These are phyloP conservation scores for Telmatochromis sp. DNA, from an alignment of 2,113 vertebrate species.

Conservation along the genomic window DNA sequence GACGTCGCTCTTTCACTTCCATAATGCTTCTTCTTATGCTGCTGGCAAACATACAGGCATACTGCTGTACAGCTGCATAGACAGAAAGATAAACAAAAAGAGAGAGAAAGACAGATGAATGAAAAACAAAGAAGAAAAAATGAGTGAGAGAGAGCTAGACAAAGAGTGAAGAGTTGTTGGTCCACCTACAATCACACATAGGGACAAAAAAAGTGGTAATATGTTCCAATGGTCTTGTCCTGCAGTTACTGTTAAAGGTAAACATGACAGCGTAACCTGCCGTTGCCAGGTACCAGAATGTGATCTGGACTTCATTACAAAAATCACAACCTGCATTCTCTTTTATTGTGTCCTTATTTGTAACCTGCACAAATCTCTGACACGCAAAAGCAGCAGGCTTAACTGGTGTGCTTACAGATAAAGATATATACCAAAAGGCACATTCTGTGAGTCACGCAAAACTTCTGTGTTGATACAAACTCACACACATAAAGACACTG, in stretches of 20 bases:
- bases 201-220: neutral
- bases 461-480: neutral
- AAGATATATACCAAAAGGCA: neutral
- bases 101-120: neutral
- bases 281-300: neutral
- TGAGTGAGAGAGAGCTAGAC: neutral
- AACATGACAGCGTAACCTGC: neutral
- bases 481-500: neutral
- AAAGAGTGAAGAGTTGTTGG: neutral
- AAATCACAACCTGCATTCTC: neutral
- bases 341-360: neutral
- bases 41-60: constrained; percentile 63
- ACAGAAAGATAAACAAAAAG: neutral
- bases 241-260: neutral
- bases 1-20: constrained; percentile 98
- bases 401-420: neutral
- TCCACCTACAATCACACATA: neutral
- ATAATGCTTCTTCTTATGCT: constrained; percentile 84
- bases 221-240: neutral
- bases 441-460: neutral
- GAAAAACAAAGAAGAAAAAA: neutral
- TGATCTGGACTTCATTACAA: neutral
- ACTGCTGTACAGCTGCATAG: constrained; percentile 39
- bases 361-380: neutral
- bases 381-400: neutral